phyloP scores from a whole-genome alignment of 2,113 vertebrate species.

The Chelonoidis abingdonii region DNA sequence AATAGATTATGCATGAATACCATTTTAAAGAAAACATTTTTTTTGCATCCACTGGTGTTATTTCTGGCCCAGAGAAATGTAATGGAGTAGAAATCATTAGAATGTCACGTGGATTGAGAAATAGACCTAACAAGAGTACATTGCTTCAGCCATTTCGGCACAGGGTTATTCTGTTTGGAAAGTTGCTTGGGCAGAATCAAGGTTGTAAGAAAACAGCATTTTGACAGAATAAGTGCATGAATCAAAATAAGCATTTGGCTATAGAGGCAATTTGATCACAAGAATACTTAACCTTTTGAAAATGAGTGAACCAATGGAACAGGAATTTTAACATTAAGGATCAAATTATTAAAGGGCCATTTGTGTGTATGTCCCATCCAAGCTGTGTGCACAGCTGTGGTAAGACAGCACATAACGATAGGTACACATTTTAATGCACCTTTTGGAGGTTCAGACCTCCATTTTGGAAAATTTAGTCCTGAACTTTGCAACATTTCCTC shows the following conservation, averaged over 20 bases:
- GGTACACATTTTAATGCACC: not conserved
- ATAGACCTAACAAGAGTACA: not conserved
- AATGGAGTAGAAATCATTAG: not conserved
- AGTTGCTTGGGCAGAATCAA: not conserved
- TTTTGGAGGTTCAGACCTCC: not conserved
- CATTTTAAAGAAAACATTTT: not conserved
- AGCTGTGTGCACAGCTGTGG: not conserved
- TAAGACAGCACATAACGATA: not conserved
- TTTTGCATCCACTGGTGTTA: not conserved
- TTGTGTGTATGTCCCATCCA: not conserved
- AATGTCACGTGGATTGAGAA: no score
- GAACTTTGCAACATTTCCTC: not conserved
- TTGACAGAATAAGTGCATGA: not conserved
- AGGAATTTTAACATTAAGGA: not conserved
- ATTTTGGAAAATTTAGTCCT: not conserved
- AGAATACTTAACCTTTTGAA: not conserved
- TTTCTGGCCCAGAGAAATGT: not conserved
- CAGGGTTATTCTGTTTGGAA: not conserved
- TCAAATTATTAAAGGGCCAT: not conserved
- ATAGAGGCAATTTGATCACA: not conserved
- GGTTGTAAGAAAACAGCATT: not conserved
- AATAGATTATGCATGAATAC: not conserved
- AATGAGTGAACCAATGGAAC: not conserved
- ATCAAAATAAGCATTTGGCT: not conserved
- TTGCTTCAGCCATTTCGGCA: not conserved